These are phyloP conservation scores for Hyaena hyaena DNA, from an alignment of 2,113 vertebrate genomes.

Conservation along the genomic window DNA sequence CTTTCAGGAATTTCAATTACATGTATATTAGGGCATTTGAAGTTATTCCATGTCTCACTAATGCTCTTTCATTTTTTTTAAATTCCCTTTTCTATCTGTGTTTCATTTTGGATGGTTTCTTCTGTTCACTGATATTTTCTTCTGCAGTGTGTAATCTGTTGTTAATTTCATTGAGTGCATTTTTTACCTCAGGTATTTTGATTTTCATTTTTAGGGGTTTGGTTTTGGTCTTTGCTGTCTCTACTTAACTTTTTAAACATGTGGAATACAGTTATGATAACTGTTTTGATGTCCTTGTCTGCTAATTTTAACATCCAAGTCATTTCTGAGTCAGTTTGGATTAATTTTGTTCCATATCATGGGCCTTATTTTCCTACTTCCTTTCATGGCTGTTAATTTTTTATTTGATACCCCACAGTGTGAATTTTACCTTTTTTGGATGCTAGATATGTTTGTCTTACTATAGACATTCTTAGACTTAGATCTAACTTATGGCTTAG, in stretches of 20 bases:
- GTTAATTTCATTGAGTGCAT: neutral
- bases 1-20: neutral
- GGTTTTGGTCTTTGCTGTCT: neutral
- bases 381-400: neutral
- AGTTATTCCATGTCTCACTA: neutral
- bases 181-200: slow-evolving; percentile 9
- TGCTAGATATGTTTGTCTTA: neutral
- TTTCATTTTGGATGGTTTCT: neutral
- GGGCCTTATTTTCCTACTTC: neutral
- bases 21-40: neutral
- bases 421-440: neutral
- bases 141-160: neutral
- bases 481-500: neutral
- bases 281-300: neutral
- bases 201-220: slow-evolving; percentile 13
- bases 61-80: neutral
- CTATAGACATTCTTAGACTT: neutral
- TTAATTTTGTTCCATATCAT: neutral
- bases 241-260: neutral
- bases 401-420: neutral
- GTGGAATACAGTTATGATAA: neutral
- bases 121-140: neutral
- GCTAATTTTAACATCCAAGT: neutral
- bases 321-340: neutral
- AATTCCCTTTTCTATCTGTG: neutral